Conservation (phyloP, 2,888 invertebrate species). For the Frankliniella intonsa region DNA sequence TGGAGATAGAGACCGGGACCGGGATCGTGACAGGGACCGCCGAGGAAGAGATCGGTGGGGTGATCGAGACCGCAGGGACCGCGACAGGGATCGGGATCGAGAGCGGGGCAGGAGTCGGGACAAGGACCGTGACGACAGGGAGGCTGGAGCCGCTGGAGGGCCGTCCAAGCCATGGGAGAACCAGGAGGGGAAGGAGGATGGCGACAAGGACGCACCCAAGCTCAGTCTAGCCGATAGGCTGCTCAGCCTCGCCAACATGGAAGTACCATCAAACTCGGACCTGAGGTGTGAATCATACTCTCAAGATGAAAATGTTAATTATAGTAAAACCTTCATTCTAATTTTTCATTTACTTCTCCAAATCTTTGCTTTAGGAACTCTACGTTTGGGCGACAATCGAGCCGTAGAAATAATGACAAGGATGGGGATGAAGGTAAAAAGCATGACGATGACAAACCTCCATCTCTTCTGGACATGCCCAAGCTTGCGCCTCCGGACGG, state of each 20-base stretch:
- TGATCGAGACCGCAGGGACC: slow-evolving; percentile 37
- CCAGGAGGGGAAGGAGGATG: background rate
- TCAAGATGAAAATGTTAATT: too few relatives aligned
- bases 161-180: background rate
- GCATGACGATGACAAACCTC: slow-evolving; percentile 38
- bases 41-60: slow-evolving; percentile 42
- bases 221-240: background rate
- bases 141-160: background rate
- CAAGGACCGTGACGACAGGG: slow-evolving; percentile 34
- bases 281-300: background rate
- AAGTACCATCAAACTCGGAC: background rate
- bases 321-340: too few relatives aligned
- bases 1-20: slow-evolving; percentile 36
- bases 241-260: slow-evolving; percentile 26
- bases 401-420: slow-evolving; percentile 37
- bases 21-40: slow-evolving; percentile 33
- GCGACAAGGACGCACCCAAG: background rate
- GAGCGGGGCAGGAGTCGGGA: slow-evolving; percentile 38
- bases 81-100: slow-evolving; percentile 39
- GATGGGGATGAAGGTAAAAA: slow-evolving; percentile 40
- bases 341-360: too few relatives aligned
- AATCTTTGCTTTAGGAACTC: background rate
- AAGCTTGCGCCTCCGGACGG: slow-evolving; percentile 38
- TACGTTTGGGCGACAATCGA: background rate
- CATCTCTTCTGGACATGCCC: slow-evolving; percentile 34